Evolutionary conservation across 2,113 vertebrate species (phyloP).

Genomic region (Oryzias celebensis): DNA sequence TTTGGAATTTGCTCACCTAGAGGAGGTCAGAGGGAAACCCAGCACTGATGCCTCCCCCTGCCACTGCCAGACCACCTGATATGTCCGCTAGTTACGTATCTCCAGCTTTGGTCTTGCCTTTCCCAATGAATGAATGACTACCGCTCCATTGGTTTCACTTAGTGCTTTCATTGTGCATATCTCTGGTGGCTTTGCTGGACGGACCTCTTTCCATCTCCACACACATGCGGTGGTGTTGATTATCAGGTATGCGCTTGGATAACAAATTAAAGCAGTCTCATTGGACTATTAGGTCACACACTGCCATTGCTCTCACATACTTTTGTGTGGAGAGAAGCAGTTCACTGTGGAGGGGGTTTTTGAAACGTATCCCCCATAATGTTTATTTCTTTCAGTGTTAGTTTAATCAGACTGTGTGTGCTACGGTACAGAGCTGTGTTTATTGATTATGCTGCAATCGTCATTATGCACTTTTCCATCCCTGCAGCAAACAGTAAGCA

Average conservation of each 20-base stretch:
- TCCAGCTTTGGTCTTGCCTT: constrained; percentile 54
- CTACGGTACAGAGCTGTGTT: background rate
- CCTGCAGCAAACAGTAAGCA: constrained; percentile 4
- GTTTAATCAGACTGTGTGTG: background rate
- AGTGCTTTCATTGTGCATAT: constrained; percentile 74
- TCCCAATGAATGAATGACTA: constrained; percentile 75
- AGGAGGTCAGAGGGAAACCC: constrained; percentile 70
- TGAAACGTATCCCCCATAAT: constrained; percentile 4
- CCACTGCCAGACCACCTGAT: constrained; percentile 72
- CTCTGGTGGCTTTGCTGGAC: constrained; percentile 64
- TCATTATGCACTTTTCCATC: background rate
- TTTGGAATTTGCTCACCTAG: constrained; percentile 79
- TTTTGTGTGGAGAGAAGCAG: constrained; percentile 12
- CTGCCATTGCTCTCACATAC: constrained; percentile 59
- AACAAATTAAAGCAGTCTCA: constrained; percentile 62
- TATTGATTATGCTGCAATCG: constrained; percentile 8
- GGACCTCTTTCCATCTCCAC: constrained; percentile 35
- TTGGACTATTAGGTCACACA: constrained; percentile 64
- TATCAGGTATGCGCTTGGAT: constrained; percentile 70
- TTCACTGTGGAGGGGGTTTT: constrained; percentile 19
- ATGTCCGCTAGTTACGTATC: constrained; percentile 55
- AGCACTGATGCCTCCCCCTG: constrained; percentile 57
- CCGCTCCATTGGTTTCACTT: constrained; percentile 73
- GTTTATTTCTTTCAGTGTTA: constrained; percentile 5
- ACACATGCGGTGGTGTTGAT: constrained; percentile 53